Conservation (phyloP, 2,888 invertebrate genomes). For the Glyphotaelius pellucidus region DNA sequence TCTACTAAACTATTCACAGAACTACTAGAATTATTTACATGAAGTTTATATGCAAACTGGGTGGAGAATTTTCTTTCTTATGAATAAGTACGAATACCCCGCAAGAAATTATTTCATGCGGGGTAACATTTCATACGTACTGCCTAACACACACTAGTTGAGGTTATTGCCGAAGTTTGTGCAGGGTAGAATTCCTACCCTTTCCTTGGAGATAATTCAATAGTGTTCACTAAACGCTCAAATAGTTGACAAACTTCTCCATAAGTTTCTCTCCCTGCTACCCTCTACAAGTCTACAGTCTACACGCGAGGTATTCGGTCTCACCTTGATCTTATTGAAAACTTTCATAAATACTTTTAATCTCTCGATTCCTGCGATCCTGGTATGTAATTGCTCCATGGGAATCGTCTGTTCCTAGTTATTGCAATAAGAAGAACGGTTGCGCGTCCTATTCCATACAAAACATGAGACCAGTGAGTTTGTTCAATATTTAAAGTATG, state of each 20-base stretch:
- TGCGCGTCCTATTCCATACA: too few relatives aligned
- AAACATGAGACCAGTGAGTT: too few relatives aligned
- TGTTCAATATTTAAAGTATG: too few relatives aligned
- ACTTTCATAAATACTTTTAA: neutral
- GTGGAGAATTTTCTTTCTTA: too few relatives aligned
- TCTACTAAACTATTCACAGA: too few relatives aligned
- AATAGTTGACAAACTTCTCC: conserved; percentile 37
- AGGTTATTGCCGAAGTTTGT: conserved; percentile 32
- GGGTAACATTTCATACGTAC: neutral
- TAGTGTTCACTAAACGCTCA: conserved; percentile 36
- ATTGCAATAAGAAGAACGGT: too few relatives aligned
- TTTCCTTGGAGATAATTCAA: conserved; percentile 28
- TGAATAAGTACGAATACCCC: too few relatives aligned
- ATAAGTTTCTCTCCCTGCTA: neutral
- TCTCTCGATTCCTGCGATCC: neutral
- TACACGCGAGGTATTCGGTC: neutral
- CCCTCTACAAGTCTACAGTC: too few relatives aligned
- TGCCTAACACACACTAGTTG: neutral
- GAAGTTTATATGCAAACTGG: too few relatives aligned
- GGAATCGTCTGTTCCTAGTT: neutral
- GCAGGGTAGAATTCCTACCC: conserved; percentile 23
- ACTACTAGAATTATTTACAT: too few relatives aligned
- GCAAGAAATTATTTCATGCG: neutral
- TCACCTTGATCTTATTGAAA: conserved; percentile 10
- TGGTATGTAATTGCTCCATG: neutral